A percentile compares a stretch with the other conserved stretches of the same genome.
Evolutionary conservation across 2,888 invertebrate species (phyloP).

Genomic region (Anoplius nigerrimus): DNA sequence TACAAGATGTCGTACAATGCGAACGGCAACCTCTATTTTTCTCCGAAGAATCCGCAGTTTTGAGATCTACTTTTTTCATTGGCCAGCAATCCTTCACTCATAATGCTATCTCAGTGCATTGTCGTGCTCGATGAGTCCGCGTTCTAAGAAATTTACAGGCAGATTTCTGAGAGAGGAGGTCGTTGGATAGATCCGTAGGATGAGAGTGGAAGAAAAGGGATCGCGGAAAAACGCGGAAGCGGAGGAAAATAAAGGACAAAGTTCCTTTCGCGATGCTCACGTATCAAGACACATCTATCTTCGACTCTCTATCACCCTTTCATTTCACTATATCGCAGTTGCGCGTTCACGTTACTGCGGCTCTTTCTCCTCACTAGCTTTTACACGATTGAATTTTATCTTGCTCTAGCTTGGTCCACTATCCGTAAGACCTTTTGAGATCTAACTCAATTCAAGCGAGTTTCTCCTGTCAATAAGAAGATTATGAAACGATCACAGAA

Average conservation of each 20-base stretch:
- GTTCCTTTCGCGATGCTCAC: constrained; percentile 19
- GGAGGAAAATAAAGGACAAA: constrained; percentile 21
- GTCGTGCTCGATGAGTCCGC: constrained; percentile 28
- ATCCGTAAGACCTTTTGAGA: too few species aligned
- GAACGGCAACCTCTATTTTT: too few species aligned
- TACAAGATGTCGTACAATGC: too few species aligned
- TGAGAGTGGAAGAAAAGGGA: neutral
- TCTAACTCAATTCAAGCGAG: too few species aligned
- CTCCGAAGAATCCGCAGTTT: too few species aligned
- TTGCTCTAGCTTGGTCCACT: too few species aligned
- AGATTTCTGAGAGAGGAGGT: neutral
- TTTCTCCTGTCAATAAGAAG: too few species aligned
- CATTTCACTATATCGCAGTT: constrained; percentile 10
- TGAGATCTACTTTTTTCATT: too few species aligned
- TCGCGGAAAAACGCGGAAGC: neutral
- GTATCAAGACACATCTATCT: constrained; percentile 13
- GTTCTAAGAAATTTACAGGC: constrained; percentile 24
- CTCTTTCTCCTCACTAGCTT: too few species aligned
- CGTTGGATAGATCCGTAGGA: neutral
- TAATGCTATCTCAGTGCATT: constrained; percentile 41
- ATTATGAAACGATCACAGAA: too few species aligned
- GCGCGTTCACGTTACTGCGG: neutral
- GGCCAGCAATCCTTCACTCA: constrained; percentile 39
- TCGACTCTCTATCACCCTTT: constrained; percentile 3
- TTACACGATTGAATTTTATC: too few species aligned